A percentile compares a stretch with the other conserved stretches of the same genome.
These are phyloP conservation scores for Pitangus sulphuratus DNA, from an alignment of 2,797 vertebrate species.

Conservation along the genomic window DNA sequence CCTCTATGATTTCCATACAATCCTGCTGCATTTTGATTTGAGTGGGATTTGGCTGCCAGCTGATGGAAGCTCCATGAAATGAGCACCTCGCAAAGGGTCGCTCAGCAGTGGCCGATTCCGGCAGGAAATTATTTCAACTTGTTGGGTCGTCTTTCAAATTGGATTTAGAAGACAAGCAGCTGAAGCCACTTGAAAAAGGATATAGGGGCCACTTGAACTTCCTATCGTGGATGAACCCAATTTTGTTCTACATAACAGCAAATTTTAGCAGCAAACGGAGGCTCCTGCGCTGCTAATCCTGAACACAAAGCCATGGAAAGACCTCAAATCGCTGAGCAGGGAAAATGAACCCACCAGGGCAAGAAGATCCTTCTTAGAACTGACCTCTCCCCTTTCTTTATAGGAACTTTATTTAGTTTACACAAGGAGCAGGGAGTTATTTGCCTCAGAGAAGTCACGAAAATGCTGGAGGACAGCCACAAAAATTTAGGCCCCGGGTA, in stretches of 20 bases:
- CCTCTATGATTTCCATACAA: not conserved
- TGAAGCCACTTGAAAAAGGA: conserved; percentile 50
- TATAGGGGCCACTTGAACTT: conserved; percentile 62
- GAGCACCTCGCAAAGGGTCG: not conserved
- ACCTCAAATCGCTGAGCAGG: not conserved
- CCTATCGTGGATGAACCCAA: not conserved
- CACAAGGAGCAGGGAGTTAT: not conserved
- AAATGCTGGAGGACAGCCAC: rapidly evolving
- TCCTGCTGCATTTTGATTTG: not conserved
- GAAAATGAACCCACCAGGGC: not conserved
- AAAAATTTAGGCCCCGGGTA: not conserved
- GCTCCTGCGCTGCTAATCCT: not conserved
- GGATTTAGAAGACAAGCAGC: conserved; percentile 57
- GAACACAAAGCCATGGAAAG: not conserved
- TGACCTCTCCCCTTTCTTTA: not conserved
- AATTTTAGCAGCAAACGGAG: not conserved
- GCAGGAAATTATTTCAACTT: conserved; percentile 23
- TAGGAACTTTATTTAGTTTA: not conserved
- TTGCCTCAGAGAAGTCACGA: not conserved
- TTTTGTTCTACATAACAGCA: not conserved
- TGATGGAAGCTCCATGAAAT: not conserved
- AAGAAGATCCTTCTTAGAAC: not conserved
- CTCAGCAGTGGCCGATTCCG: not conserved
- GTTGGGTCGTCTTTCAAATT: conserved; percentile 16
- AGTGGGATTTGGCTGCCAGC: not conserved